These are phyloP conservation scores for Lepus timidus DNA, from an alignment of 2,113 vertebrate genomes.

Conservation along the genomic window DNA sequence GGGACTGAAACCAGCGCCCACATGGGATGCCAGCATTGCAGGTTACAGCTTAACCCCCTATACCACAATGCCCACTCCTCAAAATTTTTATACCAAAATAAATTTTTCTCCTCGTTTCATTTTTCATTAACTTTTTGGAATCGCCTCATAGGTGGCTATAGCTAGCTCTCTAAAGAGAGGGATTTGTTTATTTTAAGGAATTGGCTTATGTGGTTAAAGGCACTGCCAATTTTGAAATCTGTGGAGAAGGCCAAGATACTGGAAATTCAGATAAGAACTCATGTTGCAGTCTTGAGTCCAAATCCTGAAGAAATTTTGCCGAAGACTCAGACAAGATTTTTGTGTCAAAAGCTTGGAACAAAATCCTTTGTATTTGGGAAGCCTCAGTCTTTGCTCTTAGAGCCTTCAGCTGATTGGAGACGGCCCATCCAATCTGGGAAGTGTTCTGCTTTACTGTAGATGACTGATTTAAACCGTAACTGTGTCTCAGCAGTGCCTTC, in stretches of 20 bases:
- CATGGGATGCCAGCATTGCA: too few species aligned
- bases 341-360: not conserved
- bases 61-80: too few species aligned
- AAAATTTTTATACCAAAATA: too few species aligned
- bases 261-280: not conserved
- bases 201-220: not conserved
- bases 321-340: not conserved
- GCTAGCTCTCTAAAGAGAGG: too few species aligned
- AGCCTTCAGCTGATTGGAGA: not conserved
- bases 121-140: too few species aligned
- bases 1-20: too few species aligned
- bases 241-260: not conserved
- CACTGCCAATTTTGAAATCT: not conserved
- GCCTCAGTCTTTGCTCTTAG: not conserved
- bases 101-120: too few species aligned
- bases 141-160: too few species aligned
- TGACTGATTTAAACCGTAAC: not conserved
- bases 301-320: not conserved
- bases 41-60: too few species aligned
- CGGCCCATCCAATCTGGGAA: not conserved
- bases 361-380: not conserved
- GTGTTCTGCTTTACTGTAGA: not conserved
- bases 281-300: not conserved
- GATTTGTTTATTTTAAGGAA: not conserved
- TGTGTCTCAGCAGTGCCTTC: not conserved